Base-by-base conservation (phyloP, 2,113 vertebrate genomes). In the Puffinus mauretanicus region DNA sequence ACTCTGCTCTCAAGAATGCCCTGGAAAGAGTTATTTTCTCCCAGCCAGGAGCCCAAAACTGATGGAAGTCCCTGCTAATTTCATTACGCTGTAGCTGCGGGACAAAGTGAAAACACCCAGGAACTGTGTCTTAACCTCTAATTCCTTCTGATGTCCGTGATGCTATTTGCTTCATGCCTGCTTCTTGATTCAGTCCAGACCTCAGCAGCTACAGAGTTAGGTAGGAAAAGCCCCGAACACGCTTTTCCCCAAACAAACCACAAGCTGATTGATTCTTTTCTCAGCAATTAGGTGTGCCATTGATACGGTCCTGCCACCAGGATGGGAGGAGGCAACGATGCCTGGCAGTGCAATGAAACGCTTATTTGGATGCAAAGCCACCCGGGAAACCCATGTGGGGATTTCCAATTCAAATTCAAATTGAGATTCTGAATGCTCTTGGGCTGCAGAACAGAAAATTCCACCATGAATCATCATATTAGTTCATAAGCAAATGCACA, bases 81-180 rank as follows among this genome's bases (percentile, higher is more conserved):
- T 26, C 8, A 1, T 76, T 3, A 3, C 0, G 6, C n/a, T 2
- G 2, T 4, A n/a, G 46, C 66, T 73, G 54, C 3, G 3, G 86
- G 82, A 77, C 2, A 3, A 30, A 16, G 69, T 8, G 42, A 16
- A 22, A 73, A 42, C 12, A 13, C 6, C 30, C 46, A 2, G 66
- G 61, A 66, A 24, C 25, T 30, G 44, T 29, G 26, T 10, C 40
- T 47, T 20, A 25, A 19, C 21, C n/a, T 40, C 19, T 5, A 6
- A 34, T 36, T 49, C 64, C 62, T 73, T 7, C 38, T 22, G 67
- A 20, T 36, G 49, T 3, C 62, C 18, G 0, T 2, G 32, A 8
- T 27, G 52, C 55, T 24, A 1, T 19, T 42, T 20, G 1, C 32
- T 38, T 27, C 44, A 2, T 3, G 13, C 6, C 24, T 3, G 11